Conservation (phyloP, 2,797 vertebrate genomes). For the Eulemur rubriventer region DNA sequence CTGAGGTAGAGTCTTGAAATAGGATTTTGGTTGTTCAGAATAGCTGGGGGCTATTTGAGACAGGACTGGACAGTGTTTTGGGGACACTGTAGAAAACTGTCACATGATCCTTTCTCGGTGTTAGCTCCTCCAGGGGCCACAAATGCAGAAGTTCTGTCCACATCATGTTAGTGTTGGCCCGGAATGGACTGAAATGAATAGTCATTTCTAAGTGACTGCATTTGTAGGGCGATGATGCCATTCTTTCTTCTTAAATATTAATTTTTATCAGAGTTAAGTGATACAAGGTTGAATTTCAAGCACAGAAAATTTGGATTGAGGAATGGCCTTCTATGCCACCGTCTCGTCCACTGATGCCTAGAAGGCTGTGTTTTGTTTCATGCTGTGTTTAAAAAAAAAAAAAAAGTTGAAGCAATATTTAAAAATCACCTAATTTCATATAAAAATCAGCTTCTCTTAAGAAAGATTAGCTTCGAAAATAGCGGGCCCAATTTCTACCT, state of each 20-base stretch:
- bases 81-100: neutral
- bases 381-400: neutral
- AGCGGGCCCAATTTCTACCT: neutral
- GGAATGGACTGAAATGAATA: no score
- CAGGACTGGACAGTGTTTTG: neutral
- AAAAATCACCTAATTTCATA: neutral
- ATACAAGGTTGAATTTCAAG: neutral
- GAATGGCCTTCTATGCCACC: neutral
- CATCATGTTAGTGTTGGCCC: fast-evolving
- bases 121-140: neutral
- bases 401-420: neutral
- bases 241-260: neutral
- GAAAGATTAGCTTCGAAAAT: neutral
- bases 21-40: neutral
- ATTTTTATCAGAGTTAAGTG: neutral
- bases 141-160: fast-evolving
- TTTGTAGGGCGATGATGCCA: fast-evolving
- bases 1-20: neutral
- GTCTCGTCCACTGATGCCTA: fast-evolving
- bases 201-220: neutral
- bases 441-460: neutral
- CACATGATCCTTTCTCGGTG: fast-evolving
- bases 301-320: neutral
- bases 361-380: neutral
- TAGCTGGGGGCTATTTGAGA: neutral